Evolutionary conservation across 2,888 invertebrate species (phyloP).

Genomic region (Agrenia bidenticulata): DNA sequence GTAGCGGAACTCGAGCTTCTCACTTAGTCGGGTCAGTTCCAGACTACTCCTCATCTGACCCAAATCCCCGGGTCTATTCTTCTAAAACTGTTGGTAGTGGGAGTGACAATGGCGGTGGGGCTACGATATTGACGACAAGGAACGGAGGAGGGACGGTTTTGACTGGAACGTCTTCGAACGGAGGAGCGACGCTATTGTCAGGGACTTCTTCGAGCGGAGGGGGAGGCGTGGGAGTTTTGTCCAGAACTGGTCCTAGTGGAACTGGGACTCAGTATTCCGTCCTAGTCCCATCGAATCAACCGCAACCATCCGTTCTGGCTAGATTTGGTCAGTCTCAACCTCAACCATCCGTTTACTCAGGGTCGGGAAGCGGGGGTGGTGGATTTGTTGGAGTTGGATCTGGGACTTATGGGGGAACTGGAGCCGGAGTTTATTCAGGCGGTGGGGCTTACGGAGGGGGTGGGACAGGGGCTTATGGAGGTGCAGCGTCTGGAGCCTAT

Average conservation of each 20-base stretch:
- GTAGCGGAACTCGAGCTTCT: slow-evolving; percentile 30
- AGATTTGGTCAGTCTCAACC: neutral
- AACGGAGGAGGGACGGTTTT: slow-evolving; percentile 7
- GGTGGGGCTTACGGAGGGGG: slow-evolving; percentile 14
- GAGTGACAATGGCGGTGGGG: neutral
- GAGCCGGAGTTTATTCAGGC: slow-evolving; percentile 13
- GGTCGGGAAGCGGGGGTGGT: neutral
- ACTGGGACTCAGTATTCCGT: neutral
- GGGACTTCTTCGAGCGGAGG: neutral
- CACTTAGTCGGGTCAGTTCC: slow-evolving; percentile 24
- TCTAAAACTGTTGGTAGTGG: slow-evolving; percentile 11
- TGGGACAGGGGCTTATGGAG: slow-evolving; percentile 20
- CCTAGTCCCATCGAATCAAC: neutral
- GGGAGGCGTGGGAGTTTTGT: neutral
- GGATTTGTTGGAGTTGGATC: neutral
- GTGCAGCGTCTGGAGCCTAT: slow-evolving; percentile 19
- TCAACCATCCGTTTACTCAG: neutral
- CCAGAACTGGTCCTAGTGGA: neutral
- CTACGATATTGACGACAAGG: neutral
- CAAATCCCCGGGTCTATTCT: neutral
- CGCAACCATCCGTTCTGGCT: neutral
- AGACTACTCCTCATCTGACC: neutral
- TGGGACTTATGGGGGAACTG: neutral
- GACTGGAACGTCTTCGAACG: neutral
- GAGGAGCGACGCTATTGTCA: neutral